Evolutionary conservation across 2,888 invertebrate species (phyloP).

Genomic region (Andrena marginata): DNA sequence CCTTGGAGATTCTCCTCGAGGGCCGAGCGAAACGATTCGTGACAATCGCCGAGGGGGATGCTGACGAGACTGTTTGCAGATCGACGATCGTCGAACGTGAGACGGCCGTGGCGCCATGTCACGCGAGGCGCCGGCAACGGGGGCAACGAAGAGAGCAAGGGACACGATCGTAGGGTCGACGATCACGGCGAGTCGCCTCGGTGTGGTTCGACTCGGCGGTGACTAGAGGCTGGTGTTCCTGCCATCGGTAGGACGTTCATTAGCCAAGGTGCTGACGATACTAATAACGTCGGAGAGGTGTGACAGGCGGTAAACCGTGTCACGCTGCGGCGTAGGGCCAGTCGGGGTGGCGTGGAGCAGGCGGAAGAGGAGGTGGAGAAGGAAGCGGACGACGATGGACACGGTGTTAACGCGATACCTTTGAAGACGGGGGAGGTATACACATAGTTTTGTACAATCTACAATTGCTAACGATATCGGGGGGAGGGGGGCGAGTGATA

Average conservation of each 20-base stretch:
- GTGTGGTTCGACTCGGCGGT: conserved; percentile 60
- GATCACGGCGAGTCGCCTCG: conserved; percentile 61
- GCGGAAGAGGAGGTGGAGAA: conserved; percentile 62
- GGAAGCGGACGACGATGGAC: conserved; percentile 56
- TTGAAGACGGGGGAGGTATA: conserved; percentile 25
- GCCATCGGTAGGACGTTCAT: conserved; percentile 43
- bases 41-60: not conserved
- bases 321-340: conserved; percentile 63
- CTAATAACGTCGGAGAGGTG: conserved; percentile 61
- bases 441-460: conserved; percentile 30
- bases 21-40: conserved; percentile 39
- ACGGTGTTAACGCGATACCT: conserved; percentile 43
- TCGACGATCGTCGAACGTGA: conserved; percentile 43
- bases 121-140: conserved; percentile 51
- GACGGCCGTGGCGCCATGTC: conserved; percentile 65
- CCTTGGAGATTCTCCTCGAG: not conserved
- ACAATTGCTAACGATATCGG: conserved; percentile 37
- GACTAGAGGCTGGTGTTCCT: conserved; percentile 54
- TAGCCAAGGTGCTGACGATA: conserved; percentile 58
- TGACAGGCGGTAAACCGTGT: conserved; percentile 68
- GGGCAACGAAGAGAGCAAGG: conserved; percentile 41
- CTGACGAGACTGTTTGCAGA: conserved; percentile 64
- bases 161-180: conserved; percentile 56
- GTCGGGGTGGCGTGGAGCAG: conserved; percentile 68
- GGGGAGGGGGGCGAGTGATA: conserved; percentile 21